These are phyloP conservation scores for Agrochola litura DNA, from an alignment of 2,888 invertebrate species.

Conservation along the genomic window DNA sequence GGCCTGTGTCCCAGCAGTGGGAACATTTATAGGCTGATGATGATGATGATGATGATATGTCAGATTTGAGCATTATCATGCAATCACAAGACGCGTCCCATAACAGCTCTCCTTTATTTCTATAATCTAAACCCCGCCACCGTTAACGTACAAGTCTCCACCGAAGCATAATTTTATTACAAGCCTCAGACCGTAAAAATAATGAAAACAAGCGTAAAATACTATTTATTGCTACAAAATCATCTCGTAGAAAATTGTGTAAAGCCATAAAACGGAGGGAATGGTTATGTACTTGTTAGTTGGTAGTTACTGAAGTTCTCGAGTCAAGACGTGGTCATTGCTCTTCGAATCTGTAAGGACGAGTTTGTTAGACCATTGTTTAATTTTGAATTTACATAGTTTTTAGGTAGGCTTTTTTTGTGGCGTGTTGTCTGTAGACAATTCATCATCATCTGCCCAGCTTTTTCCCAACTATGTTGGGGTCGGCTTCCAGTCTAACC, in stretches of 20 bases:
- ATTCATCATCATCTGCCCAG: no score
- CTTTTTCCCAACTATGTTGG: no score
- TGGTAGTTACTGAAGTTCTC: slow-evolving; percentile 5
- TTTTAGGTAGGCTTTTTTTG: neutral
- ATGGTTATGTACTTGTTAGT: slow-evolving; percentile 19
- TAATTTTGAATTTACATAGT: neutral
- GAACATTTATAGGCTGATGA: no score
- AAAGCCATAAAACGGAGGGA: slow-evolving; percentile 30
- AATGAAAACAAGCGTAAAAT: slow-evolving; percentile 68
- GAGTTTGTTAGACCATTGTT: neutral
- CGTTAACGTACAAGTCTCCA: slow-evolving; percentile 41
- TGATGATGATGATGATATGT: neutral
- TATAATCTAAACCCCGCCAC: slow-evolving; percentile 18
- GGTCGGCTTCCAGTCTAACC: no score
- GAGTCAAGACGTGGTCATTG: neutral
- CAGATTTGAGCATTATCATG: neutral
- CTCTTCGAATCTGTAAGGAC: neutral
- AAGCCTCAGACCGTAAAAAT: slow-evolving; percentile 63
- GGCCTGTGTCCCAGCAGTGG: no score
- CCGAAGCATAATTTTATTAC: slow-evolving; percentile 63
- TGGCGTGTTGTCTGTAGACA: neutral
- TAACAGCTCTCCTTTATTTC: slow-evolving; percentile 1
- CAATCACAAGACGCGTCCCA: neutral
- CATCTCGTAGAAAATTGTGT: slow-evolving; percentile 61
- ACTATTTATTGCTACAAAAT: slow-evolving; percentile 58